phyloP scores from a whole-genome alignment of 2,888 invertebrate species.

The Tenodera sinensis region DNA sequence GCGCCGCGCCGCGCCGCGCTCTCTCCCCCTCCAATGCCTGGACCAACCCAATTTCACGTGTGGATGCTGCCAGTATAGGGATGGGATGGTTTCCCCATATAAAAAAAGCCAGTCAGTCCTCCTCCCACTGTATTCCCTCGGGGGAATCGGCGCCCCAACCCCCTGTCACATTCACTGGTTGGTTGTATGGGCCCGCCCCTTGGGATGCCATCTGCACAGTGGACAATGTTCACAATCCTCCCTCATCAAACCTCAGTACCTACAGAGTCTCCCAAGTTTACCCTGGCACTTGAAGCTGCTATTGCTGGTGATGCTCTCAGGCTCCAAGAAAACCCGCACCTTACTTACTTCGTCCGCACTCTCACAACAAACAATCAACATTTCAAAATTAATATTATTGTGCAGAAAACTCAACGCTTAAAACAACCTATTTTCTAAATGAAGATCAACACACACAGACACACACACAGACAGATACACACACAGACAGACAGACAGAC shows the following conservation, averaged over 20 bases:
- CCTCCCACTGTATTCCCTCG: background rate
- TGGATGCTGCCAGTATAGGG: slow-evolving; percentile 13
- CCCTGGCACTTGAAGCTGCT: background rate
- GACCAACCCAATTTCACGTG: slow-evolving; percentile 26
- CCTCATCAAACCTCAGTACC: background rate
- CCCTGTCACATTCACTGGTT: slow-evolving; percentile 16
- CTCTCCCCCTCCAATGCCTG: background rate
- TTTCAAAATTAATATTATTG: too few species aligned
- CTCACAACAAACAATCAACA: too few species aligned
- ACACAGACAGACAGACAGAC: too few species aligned
- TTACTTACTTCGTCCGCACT: too few species aligned
- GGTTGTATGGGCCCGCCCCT: slow-evolving; percentile 12
- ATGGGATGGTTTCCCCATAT: background rate
- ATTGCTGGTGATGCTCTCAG: too few species aligned
- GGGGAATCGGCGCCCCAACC: slow-evolving; percentile 19
- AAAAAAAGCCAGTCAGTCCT: background rate
- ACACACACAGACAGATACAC: too few species aligned
- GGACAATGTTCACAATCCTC: slow-evolving; percentile 22
- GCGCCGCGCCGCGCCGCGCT: too few species aligned
- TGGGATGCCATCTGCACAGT: slow-evolving; percentile 29
- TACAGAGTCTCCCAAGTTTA: background rate
- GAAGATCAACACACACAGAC: too few species aligned
- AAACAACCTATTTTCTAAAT: too few species aligned
- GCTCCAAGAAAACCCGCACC: background rate
- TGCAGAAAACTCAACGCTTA: too few species aligned